Conservation (phyloP, 1,140 invertebrate species). For the Drosophila lacertosa region DNA sequence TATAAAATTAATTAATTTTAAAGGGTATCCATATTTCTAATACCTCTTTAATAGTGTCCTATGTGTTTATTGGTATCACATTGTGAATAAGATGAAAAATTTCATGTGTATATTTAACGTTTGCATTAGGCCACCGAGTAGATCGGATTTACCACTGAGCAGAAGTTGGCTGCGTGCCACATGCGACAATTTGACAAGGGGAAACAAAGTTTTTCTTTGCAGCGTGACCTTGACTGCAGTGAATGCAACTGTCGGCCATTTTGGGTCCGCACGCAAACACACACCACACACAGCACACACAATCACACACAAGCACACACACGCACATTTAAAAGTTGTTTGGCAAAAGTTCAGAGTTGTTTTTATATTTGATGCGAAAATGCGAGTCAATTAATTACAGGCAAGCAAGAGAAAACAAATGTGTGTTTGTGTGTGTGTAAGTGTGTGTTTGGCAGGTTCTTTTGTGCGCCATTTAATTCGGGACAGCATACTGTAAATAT, state of each 20-base stretch:
- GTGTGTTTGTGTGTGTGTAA: neutral
- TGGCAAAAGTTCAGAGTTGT: slow-evolving; percentile 45
- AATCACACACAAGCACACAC: neutral
- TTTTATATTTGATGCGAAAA: slow-evolving; percentile 67
- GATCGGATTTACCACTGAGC: slow-evolving; percentile 26
- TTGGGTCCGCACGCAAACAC: slow-evolving; percentile 14
- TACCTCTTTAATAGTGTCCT: no score
- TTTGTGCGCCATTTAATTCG: slow-evolving; percentile 61
- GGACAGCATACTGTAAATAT: slow-evolving; percentile 30
- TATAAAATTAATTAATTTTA: no score
- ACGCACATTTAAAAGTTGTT: slow-evolving; percentile 40
- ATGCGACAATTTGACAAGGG: slow-evolving; percentile 20
- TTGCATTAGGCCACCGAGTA: neutral
- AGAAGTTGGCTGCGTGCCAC: slow-evolving; percentile 56
- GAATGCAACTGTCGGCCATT: slow-evolving; percentile 49
- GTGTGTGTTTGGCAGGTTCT: slow-evolving; percentile 35
- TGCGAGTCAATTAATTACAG: slow-evolving; percentile 79
- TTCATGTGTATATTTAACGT: neutral
- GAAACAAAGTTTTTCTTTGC: slow-evolving; percentile 26
- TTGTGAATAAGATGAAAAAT: neutral
- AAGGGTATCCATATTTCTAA: no score
- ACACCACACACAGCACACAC: slow-evolving; percentile 2
- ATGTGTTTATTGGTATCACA: no score
- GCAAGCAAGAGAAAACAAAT: slow-evolving; percentile 32
- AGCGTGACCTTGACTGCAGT: slow-evolving; percentile 64